phyloP scores from a whole-genome alignment of 64 coral and sea anemone genomes.

The Acropora tenuis region DNA sequence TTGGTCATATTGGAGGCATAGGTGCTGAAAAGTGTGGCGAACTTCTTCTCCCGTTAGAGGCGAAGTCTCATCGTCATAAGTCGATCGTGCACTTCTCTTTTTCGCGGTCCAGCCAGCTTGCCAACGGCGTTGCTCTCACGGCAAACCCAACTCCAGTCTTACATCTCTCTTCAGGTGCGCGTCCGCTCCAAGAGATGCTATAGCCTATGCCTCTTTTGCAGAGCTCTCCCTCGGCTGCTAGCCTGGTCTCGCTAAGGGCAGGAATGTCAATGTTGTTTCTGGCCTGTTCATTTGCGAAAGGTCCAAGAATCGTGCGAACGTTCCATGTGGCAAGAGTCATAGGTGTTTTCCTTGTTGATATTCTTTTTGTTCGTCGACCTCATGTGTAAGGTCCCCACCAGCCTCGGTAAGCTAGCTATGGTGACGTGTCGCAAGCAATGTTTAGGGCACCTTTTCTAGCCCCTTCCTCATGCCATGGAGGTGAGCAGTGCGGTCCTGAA shows the following conservation, averaged over 20 bases:
- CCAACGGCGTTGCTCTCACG: too few relatives aligned
- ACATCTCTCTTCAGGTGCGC: too few relatives aligned
- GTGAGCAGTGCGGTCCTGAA: slow-evolving; percentile 66
- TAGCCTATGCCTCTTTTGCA: background rate
- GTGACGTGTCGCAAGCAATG: background rate
- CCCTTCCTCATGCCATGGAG: slow-evolving; percentile 56
- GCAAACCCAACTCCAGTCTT: too few relatives aligned
- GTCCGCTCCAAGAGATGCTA: too few relatives aligned
- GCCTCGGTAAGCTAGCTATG: slow-evolving; percentile 42
- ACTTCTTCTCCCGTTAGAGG: too few relatives aligned
- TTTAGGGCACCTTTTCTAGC: slow-evolving; percentile 39
- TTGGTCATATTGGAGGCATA: too few relatives aligned
- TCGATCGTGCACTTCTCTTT: too few relatives aligned
- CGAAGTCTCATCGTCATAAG: too few relatives aligned
- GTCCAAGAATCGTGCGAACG: slow-evolving; percentile 31
- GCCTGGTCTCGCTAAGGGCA: slow-evolving; percentile 2
- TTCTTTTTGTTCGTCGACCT: background rate
- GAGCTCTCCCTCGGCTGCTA: slow-evolving; percentile 29
- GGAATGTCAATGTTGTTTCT: background rate
- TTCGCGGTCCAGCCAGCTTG: too few relatives aligned
- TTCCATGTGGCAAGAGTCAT: slow-evolving; percentile 38
- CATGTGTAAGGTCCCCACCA: background rate
- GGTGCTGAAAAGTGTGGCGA: too few relatives aligned
- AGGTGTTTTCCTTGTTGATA: slow-evolving; percentile 20
- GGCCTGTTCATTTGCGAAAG: background rate